Evolutionary conservation across 2,797 vertebrate species (phyloP).

Genomic region (Megaceryle alcyon): DNA sequence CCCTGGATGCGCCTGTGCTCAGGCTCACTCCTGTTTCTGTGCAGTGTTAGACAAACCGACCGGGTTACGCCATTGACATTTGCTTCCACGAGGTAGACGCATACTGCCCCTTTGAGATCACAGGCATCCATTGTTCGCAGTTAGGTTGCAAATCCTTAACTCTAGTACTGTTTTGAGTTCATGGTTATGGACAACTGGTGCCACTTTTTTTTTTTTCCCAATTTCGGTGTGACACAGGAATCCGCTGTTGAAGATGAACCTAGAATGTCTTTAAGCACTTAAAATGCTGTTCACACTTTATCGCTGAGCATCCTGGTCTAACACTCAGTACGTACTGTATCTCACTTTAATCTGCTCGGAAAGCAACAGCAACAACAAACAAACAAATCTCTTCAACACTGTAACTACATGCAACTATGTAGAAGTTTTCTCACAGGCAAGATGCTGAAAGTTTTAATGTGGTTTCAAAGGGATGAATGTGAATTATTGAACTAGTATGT

Average conservation of each 20-base stretch:
- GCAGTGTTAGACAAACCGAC: conserved; percentile 74
- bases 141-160: conserved; percentile 76
- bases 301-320: conserved; percentile 85
- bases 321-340: conserved; percentile 94
- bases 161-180: conserved; percentile 84
- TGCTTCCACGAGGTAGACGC: conserved; percentile 73
- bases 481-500: conserved; percentile 81
- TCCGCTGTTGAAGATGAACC: conserved; percentile 76
- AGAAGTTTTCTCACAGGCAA: conserved; percentile 79
- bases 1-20: background rate
- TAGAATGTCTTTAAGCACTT: conserved; percentile 84
- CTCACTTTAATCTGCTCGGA: conserved; percentile 83
- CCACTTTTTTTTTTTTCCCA: conserved; percentile 57
- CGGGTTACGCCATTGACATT: conserved; percentile 70
- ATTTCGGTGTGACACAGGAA: conserved; percentile 79
- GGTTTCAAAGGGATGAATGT: conserved; percentile 88
- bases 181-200: conserved; percentile 81
- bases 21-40: conserved; percentile 31
- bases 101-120: conserved; percentile 73
- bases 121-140: conserved; percentile 60
- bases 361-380: conserved; percentile 49
- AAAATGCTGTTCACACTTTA: conserved; percentile 87
- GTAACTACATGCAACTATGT: conserved; percentile 84
- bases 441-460: conserved; percentile 81
- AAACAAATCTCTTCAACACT: conserved; percentile 85